Evolutionary conservation across 2,888 invertebrate genomes (phyloP).

Genomic region (Oscheius onirici): DNA sequence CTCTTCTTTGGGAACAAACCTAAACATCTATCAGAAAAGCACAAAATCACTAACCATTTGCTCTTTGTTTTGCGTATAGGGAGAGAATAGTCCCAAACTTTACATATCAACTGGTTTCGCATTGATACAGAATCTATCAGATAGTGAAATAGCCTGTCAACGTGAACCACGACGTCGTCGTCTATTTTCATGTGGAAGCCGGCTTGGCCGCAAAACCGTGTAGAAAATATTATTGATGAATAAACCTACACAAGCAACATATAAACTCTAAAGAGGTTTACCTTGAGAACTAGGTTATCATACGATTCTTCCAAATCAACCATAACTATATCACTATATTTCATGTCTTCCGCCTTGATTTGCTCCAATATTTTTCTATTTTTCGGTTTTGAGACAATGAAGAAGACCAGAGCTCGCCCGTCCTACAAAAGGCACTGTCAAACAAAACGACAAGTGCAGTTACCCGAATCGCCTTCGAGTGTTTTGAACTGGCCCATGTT

Average conservation of each 20-base stretch:
- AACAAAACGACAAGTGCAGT: background rate
- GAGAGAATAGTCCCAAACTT: slow-evolving; percentile 39
- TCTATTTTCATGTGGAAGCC: slow-evolving; percentile 47
- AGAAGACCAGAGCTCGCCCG: slow-evolving; percentile 28
- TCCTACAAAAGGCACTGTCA: background rate
- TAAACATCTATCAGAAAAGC: slow-evolving; percentile 3
- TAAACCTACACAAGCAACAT: slow-evolving; percentile 32
- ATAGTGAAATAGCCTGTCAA: slow-evolving; percentile 37
- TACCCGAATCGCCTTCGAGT: slow-evolving; percentile 15
- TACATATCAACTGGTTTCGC: slow-evolving; percentile 30
- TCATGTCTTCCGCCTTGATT: slow-evolving; percentile 39
- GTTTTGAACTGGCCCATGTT: slow-evolving; percentile 41
- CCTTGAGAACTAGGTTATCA: slow-evolving; percentile 43
- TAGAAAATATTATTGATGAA: slow-evolving; percentile 38
- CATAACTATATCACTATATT: slow-evolving; percentile 40
- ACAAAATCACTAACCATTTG: slow-evolving; percentile 35
- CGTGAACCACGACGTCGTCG: slow-evolving; percentile 44
- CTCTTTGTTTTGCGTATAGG: slow-evolving; percentile 38
- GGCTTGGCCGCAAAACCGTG: slow-evolving; percentile 33
- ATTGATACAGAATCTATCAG: slow-evolving; percentile 7
- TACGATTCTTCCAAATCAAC: slow-evolving; percentile 47
- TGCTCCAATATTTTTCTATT: slow-evolving; percentile 17
- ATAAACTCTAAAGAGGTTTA: slow-evolving; percentile 12
- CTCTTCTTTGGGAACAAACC: slow-evolving; percentile 37
- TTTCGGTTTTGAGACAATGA: slow-evolving; percentile 34